Percentiles rank a stretch among this genome's conserved stretches.
phyloP scores from a whole-genome alignment of 2,113 vertebrate species.

The Nycticryphes semicollaris region DNA sequence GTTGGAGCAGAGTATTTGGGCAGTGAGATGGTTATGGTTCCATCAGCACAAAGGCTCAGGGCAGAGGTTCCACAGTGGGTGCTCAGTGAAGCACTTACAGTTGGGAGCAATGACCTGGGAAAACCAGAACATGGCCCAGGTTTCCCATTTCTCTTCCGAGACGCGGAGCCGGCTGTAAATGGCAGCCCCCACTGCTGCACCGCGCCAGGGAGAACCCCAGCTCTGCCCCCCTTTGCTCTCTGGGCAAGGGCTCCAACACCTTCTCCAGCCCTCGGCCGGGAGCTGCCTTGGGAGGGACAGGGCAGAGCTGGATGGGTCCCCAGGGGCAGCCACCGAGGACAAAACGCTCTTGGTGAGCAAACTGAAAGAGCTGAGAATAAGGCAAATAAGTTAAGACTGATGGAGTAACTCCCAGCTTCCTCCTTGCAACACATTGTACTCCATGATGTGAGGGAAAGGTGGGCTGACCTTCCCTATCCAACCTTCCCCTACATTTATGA shows the following conservation, averaged over 20 bases:
- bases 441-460: not conserved
- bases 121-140: not conserved
- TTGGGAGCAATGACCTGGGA: not conserved
- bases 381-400: slow-evolving; percentile 15
- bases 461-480: not conserved
- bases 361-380: not conserved
- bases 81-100: not conserved
- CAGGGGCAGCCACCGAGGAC: not conserved
- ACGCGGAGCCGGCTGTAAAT: not conserved
- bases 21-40: not conserved
- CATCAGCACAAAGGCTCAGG: accelerated
- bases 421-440: not conserved
- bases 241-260: not conserved
- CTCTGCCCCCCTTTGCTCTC: not conserved
- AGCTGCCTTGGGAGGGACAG: not conserved
- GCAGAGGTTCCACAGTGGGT: not conserved
- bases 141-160: not conserved
- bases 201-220: accelerated
- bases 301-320: not conserved
- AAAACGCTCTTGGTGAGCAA: not conserved
- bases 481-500: not conserved
- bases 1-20: not conserved
- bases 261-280: not conserved
- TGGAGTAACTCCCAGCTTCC: not conserved
- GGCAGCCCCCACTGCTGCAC: not conserved